These are phyloP conservation scores for Scaptomyza montana DNA, from an alignment of 1,140 invertebrate genomes.

Conservation along the genomic window DNA sequence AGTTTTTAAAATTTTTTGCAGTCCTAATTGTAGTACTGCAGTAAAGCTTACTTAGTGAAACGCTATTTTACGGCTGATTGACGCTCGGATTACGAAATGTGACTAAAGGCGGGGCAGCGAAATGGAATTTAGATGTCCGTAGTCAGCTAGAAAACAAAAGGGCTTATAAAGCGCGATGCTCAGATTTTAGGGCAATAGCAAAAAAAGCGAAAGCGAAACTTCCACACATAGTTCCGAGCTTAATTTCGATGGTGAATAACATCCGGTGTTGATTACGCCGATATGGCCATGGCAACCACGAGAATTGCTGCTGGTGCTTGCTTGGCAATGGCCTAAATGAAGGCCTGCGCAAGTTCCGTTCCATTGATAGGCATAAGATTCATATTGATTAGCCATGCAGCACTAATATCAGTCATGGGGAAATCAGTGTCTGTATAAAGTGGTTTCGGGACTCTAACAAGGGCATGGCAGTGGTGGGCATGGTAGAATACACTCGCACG, in stretches of 20 bases:
- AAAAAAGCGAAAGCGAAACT: background rate
- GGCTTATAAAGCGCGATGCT: slow-evolving; percentile 36
- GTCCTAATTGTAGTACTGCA: slow-evolving; percentile 53
- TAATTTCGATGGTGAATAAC: slow-evolving; percentile 66
- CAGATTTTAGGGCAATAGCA: slow-evolving; percentile 19
- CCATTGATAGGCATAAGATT: slow-evolving; percentile 56
- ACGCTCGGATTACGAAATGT: slow-evolving; percentile 40
- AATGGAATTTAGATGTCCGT: slow-evolving; percentile 59
- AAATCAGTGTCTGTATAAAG: slow-evolving; percentile 57
- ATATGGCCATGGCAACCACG: slow-evolving; percentile 28
- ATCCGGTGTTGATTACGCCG: slow-evolving; percentile 73
- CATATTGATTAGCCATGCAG: slow-evolving; percentile 71
- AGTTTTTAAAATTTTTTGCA: slow-evolving; percentile 1
- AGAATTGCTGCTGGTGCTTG: background rate
- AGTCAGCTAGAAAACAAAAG: slow-evolving; percentile 26
- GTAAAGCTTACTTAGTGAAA: slow-evolving; percentile 33
- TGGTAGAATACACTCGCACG: background rate
- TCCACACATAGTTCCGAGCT: slow-evolving; percentile 54
- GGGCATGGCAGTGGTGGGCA: slow-evolving; percentile 28
- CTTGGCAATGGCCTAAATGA: background rate
- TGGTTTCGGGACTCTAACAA: background rate
- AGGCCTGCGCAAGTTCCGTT: slow-evolving; percentile 17
- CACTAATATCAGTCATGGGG: slow-evolving; percentile 43
- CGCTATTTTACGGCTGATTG: slow-evolving; percentile 57
- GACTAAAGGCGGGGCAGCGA: slow-evolving; percentile 14